Conservation (phyloP, 1,140 invertebrate genomes). For the Lordiphosa mommai region DNA sequence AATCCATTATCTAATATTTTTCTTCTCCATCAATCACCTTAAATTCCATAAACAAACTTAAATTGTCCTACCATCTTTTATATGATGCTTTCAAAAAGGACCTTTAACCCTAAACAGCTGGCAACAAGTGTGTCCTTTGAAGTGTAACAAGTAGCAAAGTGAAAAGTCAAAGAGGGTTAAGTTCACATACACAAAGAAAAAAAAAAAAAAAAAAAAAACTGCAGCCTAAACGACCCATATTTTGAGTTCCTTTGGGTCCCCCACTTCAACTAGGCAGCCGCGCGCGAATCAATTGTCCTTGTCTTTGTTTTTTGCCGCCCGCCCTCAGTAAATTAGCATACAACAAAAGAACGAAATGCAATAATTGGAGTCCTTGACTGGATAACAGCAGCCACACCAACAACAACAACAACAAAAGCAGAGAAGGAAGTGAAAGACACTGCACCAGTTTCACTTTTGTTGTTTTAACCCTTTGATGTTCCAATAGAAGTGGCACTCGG, state of each 20-base stretch:
- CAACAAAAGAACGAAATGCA: slow-evolving; percentile 63
- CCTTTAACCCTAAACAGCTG: slow-evolving; percentile 31
- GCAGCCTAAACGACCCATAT: slow-evolving; percentile 58
- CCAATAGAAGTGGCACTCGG: slow-evolving; percentile 61
- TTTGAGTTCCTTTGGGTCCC: slow-evolving; percentile 17
- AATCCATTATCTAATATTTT: too few relatives aligned
- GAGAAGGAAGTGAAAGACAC: slow-evolving; percentile 20
- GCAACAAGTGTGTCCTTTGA: slow-evolving; percentile 69
- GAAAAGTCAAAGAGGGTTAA: slow-evolving; percentile 69
- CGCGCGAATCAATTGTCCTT: slow-evolving; percentile 60
- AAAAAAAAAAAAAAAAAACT: slow-evolving; percentile 35
- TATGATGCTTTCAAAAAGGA: slow-evolving; percentile 19
- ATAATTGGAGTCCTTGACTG: slow-evolving; percentile 73
- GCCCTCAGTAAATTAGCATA: slow-evolving; percentile 61
- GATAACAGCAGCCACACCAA: slow-evolving; percentile 27
- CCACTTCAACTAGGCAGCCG: slow-evolving; percentile 47
- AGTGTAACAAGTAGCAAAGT: slow-evolving; percentile 62
- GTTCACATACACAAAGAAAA: slow-evolving; percentile 42
- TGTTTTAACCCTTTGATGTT: slow-evolving; percentile 71
- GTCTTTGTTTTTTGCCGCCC: slow-evolving; percentile 42
- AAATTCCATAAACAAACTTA: too few relatives aligned
- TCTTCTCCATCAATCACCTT: too few relatives aligned
- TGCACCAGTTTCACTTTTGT: slow-evolving; percentile 58
- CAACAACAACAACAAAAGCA: slow-evolving; percentile 3
- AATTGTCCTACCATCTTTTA: too few relatives aligned